Evolutionary conservation across 2,797 vertebrate genomes (phyloP).

Genomic region (Mastacembelus armatus): DNA sequence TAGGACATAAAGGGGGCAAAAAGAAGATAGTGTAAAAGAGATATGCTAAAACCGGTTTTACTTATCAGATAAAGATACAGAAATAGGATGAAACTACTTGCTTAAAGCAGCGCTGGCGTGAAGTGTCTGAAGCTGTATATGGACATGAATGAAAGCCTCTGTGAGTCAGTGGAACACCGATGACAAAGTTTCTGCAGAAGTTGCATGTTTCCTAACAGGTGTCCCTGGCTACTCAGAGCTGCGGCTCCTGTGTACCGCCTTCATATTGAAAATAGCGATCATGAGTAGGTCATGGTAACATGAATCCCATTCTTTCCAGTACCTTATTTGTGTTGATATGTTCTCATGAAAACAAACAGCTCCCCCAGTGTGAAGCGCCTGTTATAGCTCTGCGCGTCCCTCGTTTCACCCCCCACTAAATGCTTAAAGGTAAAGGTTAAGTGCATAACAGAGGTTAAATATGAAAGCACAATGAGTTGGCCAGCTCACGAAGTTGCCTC

Average conservation of each 20-base stretch:
- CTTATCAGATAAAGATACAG: conserved; percentile 8
- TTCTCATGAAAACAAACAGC: conserved; percentile 74
- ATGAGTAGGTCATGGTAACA: conserved; percentile 76
- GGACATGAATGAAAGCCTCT: conserved; percentile 35
- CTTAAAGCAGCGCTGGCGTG: not conserved
- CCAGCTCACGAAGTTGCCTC: conserved; percentile 64
- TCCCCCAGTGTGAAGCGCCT: conserved; percentile 44
- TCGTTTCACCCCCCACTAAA: conserved; percentile 59
- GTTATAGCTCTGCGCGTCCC: conserved; percentile 43
- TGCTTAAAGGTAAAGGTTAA: conserved; percentile 80
- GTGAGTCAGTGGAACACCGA: conserved; percentile 72
- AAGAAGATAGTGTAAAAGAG: not conserved
- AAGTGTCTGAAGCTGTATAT: conserved; percentile 40
- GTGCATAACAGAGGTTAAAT: conserved; percentile 78
- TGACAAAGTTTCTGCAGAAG: conserved; percentile 75
- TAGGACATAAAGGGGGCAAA: not conserved
- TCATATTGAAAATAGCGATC: conserved; percentile 77
- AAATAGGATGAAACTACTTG: not conserved
- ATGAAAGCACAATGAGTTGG: conserved; percentile 74
- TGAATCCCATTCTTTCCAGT: conserved; percentile 78
- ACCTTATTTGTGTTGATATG: conserved; percentile 72
- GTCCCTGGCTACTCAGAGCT: conserved; percentile 55
- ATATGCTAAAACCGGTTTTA: not conserved
- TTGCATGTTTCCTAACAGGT: conserved; percentile 77
- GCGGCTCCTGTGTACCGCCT: conserved; percentile 62